Base-by-base conservation (phyloP, 2,888 invertebrate species). In the Parasteatoda lunata region DNA sequence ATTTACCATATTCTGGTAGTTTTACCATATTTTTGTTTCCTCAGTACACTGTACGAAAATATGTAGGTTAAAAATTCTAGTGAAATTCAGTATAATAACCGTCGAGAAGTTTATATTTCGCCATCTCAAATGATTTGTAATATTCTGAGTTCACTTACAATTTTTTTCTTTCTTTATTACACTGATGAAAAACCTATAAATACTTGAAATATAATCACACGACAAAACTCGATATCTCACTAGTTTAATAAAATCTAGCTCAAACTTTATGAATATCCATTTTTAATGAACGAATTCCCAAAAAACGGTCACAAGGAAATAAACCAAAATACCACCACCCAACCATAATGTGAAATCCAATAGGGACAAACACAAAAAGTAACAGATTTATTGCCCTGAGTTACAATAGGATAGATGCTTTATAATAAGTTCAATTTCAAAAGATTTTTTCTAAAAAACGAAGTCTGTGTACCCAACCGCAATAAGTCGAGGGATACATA, bases 251-350 rank as follows among this genome's bases (percentile, higher is more conserved):
- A 54, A 2, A 54, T 54, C 54, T 13, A 13, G 59, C 7, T 59
- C n/a, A 59, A 59, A 59, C n/a, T 59, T 59, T n/a, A 59, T 59
- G 9, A 8, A 59, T 0, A 7, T 13, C 9, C 59, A 59, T n/a
- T 59, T n/a, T 59, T 5, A n/a, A n/a, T 54, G 54, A 7, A 59
- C 9, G n/a, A 59, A 59, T 59, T n/a, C n/a, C 0, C 0, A 59
- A 13, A 68, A 9, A 15, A 30, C 1, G 68, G 68, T 5, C 9
- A 52, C 13, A 52, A 78, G 84, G 77, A 84, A 84, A 78, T 84
- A 78, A 68, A 84, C 78, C 13, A 49, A 84, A 84, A 78, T 84
- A 54, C 73, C 68, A 78, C 68, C 66, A 59, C 59, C 77, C 78
- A 77, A 30, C 30, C 30, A 30, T 30, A 30, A 78, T 69, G 77